These are phyloP conservation scores for Acanthurus leucopareius DNA, from an alignment of 2,797 vertebrate genomes.

Conservation along the genomic window DNA sequence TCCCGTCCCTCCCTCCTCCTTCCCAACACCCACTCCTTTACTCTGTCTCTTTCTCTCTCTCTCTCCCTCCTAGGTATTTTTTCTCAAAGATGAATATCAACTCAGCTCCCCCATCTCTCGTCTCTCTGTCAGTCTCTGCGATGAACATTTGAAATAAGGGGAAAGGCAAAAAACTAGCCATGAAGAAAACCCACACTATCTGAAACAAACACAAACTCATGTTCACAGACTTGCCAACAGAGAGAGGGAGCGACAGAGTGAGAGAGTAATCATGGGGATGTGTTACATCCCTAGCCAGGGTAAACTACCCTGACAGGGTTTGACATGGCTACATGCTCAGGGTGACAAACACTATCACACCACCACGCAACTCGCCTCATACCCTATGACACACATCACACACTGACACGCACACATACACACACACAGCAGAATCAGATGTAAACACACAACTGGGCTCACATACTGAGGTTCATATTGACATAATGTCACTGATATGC, in stretches of 20 bases:
- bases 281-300: slow-evolving; percentile 54
- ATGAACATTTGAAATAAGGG: slow-evolving; percentile 70
- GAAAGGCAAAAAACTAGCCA: slow-evolving; percentile 43
- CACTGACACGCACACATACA: slow-evolving; percentile 28
- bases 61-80: slow-evolving; percentile 70
- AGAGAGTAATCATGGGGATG: slow-evolving; percentile 59
- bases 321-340: slow-evolving; percentile 74
- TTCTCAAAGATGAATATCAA: slow-evolving; percentile 78
- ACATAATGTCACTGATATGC: slow-evolving; percentile 52
- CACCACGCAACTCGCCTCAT: slow-evolving; percentile 50
- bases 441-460: slow-evolving; percentile 45
- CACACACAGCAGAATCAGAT: slow-evolving; percentile 25
- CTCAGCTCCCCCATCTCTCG: slow-evolving; percentile 33
- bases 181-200: slow-evolving; percentile 47
- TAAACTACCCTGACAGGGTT: slow-evolving; percentile 76
- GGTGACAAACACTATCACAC: slow-evolving; percentile 78
- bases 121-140: slow-evolving; percentile 64
- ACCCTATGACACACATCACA: slow-evolving; percentile 49
- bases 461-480: slow-evolving; percentile 45
- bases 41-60: slow-evolving; percentile 40
- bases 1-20: slow-evolving; percentile 47
- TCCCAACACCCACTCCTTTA: slow-evolving; percentile 63
- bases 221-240: slow-evolving; percentile 15
- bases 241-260: background rate
- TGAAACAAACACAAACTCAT: slow-evolving; percentile 31